These are phyloP conservation scores for Elanus axillaris DNA, from an alignment of 2,113 vertebrate species.

Conservation along the genomic window DNA sequence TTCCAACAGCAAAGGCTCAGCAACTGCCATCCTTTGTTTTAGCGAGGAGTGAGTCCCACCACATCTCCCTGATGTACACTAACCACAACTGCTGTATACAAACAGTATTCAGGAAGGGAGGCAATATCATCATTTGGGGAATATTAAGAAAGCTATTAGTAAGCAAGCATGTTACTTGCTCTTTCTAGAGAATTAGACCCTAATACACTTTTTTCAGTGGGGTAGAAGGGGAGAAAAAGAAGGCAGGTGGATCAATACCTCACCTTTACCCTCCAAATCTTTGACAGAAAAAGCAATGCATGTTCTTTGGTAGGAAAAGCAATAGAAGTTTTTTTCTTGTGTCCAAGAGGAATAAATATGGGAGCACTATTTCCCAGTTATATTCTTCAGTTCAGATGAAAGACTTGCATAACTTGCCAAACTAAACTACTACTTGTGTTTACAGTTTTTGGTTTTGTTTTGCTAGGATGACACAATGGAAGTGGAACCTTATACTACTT, in stretches of 20 bases:
- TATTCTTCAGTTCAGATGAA: background rate
- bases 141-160: background rate
- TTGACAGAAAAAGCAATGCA: background rate
- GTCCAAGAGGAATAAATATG: background rate
- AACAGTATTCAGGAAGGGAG: background rate
- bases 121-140: background rate
- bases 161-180: background rate
- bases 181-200: background rate
- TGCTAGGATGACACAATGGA: conserved; percentile 42
- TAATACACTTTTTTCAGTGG: background rate
- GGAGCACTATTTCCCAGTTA: background rate
- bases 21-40: background rate
- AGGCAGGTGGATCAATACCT: background rate
- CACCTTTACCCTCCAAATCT: background rate
- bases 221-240: background rate
- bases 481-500: conserved; percentile 66
- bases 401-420: background rate
- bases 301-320: background rate
- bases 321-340: background rate
- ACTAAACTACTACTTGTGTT: background rate
- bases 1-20: background rate
- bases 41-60: background rate
- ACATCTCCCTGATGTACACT: background rate
- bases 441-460: conserved; percentile 30
- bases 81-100: background rate